phyloP scores from a whole-genome alignment of 2,113 vertebrate species.

The Nymphicus hollandicus region DNA sequence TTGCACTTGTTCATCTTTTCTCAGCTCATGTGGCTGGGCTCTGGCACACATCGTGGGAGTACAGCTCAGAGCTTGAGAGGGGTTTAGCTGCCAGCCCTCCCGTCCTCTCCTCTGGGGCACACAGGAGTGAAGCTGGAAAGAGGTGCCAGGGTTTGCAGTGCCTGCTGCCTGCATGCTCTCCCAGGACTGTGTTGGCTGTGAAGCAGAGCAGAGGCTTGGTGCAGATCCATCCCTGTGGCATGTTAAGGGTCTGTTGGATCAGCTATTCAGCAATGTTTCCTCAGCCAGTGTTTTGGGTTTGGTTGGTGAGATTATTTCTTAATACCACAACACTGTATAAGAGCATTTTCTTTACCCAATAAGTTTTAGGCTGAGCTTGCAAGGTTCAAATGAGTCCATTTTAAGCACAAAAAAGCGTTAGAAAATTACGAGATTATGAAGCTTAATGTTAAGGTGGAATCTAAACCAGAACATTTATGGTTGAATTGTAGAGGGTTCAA shows the following conservation, averaged over 20 bases:
- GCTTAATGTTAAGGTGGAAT: not conserved
- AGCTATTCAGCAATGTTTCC: not conserved
- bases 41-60: not conserved
- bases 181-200: not conserved
- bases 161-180: not conserved
- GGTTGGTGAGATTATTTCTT: constrained; percentile 8
- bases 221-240: not conserved
- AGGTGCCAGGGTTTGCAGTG: not conserved
- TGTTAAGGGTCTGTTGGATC: not conserved
- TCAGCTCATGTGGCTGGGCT: not conserved
- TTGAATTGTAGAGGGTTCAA: not conserved
- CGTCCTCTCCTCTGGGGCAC: not conserved
- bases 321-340: not conserved
- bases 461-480: not conserved
- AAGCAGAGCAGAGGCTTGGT: not conserved
- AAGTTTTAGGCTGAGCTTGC: not conserved
- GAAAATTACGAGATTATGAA: constrained; percentile 11
- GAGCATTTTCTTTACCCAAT: not conserved
- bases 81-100: not conserved
- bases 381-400: not conserved
- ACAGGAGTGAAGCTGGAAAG: not conserved
- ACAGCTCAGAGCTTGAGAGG: not conserved
- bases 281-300: not conserved
- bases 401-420: not conserved
- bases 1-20: not conserved